Percentiles rank a stretch among this genome's conserved stretches.
These are phyloP conservation scores for Planococcus citri DNA, from an alignment of 1,140 invertebrate genomes.

Conservation along the genomic window DNA sequence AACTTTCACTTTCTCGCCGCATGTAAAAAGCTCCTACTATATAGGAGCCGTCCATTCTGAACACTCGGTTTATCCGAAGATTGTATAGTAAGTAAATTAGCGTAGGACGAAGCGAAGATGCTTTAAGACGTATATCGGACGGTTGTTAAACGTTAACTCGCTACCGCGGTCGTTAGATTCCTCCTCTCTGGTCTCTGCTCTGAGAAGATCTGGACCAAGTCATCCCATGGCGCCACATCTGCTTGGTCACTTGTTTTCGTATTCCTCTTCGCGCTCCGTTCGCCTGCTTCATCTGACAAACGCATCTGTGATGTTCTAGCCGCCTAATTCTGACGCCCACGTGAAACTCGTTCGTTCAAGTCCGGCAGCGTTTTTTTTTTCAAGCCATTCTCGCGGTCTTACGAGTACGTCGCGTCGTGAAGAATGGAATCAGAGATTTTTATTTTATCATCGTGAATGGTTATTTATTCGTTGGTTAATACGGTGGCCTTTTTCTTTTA, in stretches of 20 bases:
- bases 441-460: too few species aligned
- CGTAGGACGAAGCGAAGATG: neutral
- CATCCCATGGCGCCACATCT: neutral
- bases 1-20: neutral
- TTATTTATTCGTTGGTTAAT: too few species aligned
- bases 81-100: neutral
- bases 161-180: slow-evolving; percentile 5
- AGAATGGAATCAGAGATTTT: too few species aligned
- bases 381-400: too few species aligned
- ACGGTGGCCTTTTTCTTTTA: too few species aligned
- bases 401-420: too few species aligned
- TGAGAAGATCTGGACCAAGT: neutral
- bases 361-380: too few species aligned
- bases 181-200: too few species aligned
- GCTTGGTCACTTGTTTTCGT: slow-evolving; percentile 1
- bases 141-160: slow-evolving; percentile 1
- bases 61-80: neutral
- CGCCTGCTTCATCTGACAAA: neutral
- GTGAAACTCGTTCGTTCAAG: neutral
- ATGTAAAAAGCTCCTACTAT: neutral
- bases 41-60: neutral
- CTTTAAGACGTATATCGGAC: neutral
- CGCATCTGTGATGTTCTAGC: neutral
- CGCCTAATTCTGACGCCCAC: slow-evolving; percentile 1
- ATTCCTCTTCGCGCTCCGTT: neutral